These are phyloP conservation scores for Phylloscopus trochiloides DNA, from an alignment of 2,113 vertebrate species.

Conservation along the genomic window DNA sequence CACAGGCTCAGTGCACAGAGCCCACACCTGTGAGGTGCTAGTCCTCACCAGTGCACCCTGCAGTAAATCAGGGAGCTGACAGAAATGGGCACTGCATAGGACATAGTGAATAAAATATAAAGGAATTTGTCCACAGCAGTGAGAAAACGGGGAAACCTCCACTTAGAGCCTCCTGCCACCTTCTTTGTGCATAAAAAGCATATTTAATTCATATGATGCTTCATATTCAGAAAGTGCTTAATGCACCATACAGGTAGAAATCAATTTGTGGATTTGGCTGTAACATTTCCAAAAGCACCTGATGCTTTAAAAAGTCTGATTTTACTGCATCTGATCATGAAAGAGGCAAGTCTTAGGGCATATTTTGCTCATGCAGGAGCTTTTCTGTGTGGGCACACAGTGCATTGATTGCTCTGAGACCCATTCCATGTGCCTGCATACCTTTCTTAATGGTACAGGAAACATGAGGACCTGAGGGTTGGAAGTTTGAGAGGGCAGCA, in stretches of 20 bases:
- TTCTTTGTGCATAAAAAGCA: neutral
- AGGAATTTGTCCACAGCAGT: neutral
- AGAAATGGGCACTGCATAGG: neutral
- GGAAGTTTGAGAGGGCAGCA: neutral
- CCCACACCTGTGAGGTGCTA: too few relatives aligned
- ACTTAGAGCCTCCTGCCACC: neutral
- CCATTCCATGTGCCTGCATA: neutral
- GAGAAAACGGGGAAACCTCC: neutral
- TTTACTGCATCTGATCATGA: neutral
- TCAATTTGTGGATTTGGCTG: neutral
- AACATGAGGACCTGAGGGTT: conserved; percentile 5
- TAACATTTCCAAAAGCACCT: neutral
- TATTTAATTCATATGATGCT: neutral
- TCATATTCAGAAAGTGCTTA: neutral
- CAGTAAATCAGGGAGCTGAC: neutral
- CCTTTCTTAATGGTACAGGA: conserved; percentile 23
- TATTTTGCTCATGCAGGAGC: neutral
- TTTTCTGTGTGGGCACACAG: neutral
- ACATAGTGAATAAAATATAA: neutral
- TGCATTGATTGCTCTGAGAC: neutral
- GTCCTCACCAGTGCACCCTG: neutral
- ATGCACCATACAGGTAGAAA: neutral
- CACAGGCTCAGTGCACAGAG: neutral
- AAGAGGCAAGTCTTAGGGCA: neutral
- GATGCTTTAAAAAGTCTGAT: neutral